Conservation (phyloP, 2,888 invertebrate species). For the Antitype chi region DNA sequence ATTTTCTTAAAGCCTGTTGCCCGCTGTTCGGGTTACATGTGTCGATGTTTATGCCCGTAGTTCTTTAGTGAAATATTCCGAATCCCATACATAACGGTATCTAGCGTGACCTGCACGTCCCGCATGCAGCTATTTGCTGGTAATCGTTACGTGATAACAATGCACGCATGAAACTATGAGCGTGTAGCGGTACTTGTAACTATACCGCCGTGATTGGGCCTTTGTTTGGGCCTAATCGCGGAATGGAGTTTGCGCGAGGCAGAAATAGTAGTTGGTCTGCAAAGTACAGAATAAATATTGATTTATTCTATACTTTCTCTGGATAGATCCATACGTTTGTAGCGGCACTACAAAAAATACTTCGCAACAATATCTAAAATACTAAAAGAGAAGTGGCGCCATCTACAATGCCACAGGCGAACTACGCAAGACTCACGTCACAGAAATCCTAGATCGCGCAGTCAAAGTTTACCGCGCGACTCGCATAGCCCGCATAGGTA, state of each 20-base stretch:
- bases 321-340: too few relatives aligned
- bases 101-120: conserved; percentile 33
- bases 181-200: conserved; percentile 29
- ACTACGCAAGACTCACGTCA: too few relatives aligned
- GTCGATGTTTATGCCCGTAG: background rate
- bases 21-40: background rate
- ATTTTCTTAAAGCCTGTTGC: background rate
- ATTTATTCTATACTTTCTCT: too few relatives aligned
- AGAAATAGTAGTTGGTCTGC: too few relatives aligned
- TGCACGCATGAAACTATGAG: conserved; percentile 45
- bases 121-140: conserved; percentile 36
- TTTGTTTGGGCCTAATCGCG: conserved; percentile 14
- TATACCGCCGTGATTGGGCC: background rate
- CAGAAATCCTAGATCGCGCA: too few relatives aligned
- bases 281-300: too few relatives aligned
- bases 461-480: too few relatives aligned
- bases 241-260: background rate
- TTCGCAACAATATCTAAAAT: too few relatives aligned
- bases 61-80: background rate
- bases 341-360: too few relatives aligned
- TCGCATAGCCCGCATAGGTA: too few relatives aligned
- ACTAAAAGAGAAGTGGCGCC: too few relatives aligned
- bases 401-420: too few relatives aligned
- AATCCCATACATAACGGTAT: conserved; percentile 27
- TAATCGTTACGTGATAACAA: conserved; percentile 52